Base-by-base conservation (phyloP, 2,797 vertebrate genomes). In the Lacerta bilineata region DNA sequence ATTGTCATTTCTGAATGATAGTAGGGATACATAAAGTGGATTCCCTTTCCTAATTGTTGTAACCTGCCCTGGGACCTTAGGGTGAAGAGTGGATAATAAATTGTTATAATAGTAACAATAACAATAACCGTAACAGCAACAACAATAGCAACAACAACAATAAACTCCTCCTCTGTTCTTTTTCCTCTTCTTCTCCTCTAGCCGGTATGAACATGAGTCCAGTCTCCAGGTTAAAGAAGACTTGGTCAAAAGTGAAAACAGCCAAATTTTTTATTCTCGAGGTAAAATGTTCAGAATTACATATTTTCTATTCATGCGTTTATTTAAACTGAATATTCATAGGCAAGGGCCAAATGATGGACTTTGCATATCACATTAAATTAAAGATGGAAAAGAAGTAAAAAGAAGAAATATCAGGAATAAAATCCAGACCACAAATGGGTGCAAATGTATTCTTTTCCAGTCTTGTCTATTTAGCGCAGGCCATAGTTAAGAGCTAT, bases 121-220 rank as follows among this genome's bases (percentile, higher is more conserved):
- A 50, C 50, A 4, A 55, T 55, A 55, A 55, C 50, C 13, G 1
- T 55, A 55, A 55, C 50, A 55, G 50, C 50, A 55, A 55, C 50
- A 55, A 55, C 50, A 55, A 55, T 15, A 55, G 50, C 50, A 55
- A 4, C 13, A 55, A 55, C 13, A 55, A 4, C 50, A 55, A 55
- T 55, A 55, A 55, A 4, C 8, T 0, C 25, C 88, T 5, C 88
- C 8, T 78, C 11, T 3, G 89, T 64, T 90, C 50, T 79, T 88
- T 77, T 64, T 90, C 50, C 79, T 88, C 78, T 86, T 76, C 82
- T 86, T 90, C 89, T 75, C 25, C 87, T n/a, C 0, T 91, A 99
- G 98, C 98, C 55, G 98, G 98, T 88, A 98, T 99, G 98, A 99
- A 98, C 95, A 99, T 99, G 98, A 98, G 98, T 93, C 98, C 98